Evolutionary conservation across 2,797 vertebrate species (phyloP).

Genomic region (Pangasius mekongensis): DNA sequence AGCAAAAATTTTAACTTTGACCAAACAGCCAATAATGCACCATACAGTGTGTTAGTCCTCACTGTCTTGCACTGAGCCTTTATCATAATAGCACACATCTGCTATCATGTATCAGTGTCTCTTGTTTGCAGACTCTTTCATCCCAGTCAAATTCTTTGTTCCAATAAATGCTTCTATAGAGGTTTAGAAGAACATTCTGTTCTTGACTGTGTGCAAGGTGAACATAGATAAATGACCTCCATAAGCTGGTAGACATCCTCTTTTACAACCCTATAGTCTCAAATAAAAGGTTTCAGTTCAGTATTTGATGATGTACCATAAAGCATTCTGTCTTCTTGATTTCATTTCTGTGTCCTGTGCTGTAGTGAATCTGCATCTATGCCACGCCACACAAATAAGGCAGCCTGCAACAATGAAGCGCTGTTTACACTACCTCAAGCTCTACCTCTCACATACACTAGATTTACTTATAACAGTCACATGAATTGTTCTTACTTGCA

Average conservation of each 20-base stretch:
- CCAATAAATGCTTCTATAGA: neutral
- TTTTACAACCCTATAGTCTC: neutral
- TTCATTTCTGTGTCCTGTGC: neutral
- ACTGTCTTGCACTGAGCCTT: neutral
- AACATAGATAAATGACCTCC: neutral
- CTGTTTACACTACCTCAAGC: neutral
- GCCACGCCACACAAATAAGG: neutral
- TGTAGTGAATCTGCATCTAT: neutral
- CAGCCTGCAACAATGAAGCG: neutral
- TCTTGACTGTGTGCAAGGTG: neutral
- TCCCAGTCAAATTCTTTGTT: neutral
- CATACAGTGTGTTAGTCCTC: neutral
- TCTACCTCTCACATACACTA: neutral
- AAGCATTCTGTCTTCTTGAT: conserved; percentile 4
- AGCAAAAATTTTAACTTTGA: neutral
- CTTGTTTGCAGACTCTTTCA: neutral
- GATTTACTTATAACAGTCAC: neutral
- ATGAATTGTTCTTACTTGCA: neutral
- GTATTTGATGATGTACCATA: neutral
- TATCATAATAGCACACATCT: neutral
- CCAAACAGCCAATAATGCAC: neutral
- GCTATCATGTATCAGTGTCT: neutral
- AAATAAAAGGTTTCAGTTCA: neutral
- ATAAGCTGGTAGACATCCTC: neutral
- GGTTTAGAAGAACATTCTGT: neutral